Conservation (phyloP, 1,140 invertebrate species). For the Fopius arisanus region DNA sequence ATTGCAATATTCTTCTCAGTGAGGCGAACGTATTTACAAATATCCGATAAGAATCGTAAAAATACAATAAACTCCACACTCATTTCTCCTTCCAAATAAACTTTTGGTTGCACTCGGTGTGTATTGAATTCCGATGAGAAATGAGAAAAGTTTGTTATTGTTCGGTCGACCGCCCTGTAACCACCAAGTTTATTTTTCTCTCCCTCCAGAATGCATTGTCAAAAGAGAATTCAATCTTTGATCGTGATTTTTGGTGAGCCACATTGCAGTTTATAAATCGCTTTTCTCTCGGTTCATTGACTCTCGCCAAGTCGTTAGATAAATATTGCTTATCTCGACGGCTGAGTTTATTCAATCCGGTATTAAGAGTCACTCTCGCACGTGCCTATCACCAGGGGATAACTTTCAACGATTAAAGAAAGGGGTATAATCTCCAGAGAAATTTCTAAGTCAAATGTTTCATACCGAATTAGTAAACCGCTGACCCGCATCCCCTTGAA, state of each 20-base stretch:
- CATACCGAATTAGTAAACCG: background rate
- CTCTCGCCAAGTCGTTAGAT: constrained; percentile 14
- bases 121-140: background rate
- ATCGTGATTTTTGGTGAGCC: background rate
- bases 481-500: too few species aligned
- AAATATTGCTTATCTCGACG: constrained; percentile 18
- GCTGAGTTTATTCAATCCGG: constrained; percentile 15
- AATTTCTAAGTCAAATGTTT: background rate
- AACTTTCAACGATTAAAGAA: constrained; percentile 8
- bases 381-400: constrained; percentile 5
- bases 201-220: background rate
- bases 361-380: background rate
- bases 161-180: background rate
- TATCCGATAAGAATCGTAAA: too few species aligned
- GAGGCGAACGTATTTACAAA: too few species aligned
- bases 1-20: background rate
- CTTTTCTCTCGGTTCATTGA: constrained; percentile 21
- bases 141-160: background rate
- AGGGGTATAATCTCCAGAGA: background rate
- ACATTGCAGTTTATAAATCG: constrained; percentile 1
- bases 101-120: background rate
- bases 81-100: too few species aligned
- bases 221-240: background rate
- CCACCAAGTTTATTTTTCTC: background rate
- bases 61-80: too few species aligned